phyloP scores from a whole-genome alignment of 2,113 vertebrate species.

The Recurvirostra avosetta region DNA sequence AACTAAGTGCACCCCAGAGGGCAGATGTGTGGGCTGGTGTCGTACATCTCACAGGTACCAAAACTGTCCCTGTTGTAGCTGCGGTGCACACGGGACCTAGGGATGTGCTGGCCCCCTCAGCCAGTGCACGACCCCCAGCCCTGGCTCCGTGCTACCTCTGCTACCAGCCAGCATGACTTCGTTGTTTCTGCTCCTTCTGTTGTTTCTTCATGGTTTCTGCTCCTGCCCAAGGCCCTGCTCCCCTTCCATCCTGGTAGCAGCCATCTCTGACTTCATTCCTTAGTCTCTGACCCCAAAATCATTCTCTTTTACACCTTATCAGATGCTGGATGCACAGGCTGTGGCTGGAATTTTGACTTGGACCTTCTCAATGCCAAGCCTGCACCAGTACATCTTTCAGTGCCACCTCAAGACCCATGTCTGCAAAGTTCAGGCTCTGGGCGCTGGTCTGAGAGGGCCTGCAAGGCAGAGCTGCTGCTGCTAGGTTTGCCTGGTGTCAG shows the following conservation, averaged over 20 bases:
- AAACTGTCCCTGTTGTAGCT: neutral
- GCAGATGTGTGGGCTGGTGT: neutral
- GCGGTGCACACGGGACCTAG: rapidly evolving
- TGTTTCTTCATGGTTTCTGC: neutral
- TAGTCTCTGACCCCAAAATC: rapidly evolving
- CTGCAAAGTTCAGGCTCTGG: neutral
- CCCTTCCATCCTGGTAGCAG: neutral
- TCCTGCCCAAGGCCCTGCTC: neutral
- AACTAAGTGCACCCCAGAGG: rapidly evolving
- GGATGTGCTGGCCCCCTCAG: neutral
- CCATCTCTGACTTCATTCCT: neutral
- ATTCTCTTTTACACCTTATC: neutral
- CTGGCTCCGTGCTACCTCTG: rapidly evolving
- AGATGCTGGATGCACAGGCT: neutral
- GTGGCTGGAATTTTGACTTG: neutral
- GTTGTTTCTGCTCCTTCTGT: neutral
- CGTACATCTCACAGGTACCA: neutral
- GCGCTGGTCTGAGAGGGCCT: neutral
- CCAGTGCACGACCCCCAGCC: rapidly evolving
- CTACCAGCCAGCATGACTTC: neutral
- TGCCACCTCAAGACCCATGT: neutral
- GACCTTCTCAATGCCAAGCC: rapidly evolving
- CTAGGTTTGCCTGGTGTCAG: neutral
- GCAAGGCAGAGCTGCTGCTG: neutral
- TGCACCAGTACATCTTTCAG: neutral